phyloP scores from a whole-genome alignment of 2,113 vertebrate genomes.

The Scomber colias region DNA sequence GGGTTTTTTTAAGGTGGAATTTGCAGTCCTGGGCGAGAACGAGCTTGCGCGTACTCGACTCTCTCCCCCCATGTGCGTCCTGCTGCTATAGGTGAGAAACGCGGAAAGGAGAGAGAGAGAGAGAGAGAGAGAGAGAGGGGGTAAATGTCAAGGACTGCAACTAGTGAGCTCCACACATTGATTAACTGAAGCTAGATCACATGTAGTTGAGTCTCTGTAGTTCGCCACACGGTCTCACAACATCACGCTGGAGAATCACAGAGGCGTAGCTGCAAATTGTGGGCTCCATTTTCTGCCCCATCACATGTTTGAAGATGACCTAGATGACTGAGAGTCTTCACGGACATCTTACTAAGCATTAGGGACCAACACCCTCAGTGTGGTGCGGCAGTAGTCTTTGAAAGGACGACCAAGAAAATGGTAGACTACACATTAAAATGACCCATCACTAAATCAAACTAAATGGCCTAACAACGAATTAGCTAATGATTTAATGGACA shows the following conservation, averaged over 20 bases:
- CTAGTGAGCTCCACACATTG: too few species aligned
- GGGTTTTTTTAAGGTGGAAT: conserved; percentile 83
- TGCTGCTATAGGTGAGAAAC: background rate
- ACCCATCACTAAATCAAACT: background rate
- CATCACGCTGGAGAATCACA: background rate
- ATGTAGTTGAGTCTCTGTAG: background rate
- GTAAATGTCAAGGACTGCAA: background rate
- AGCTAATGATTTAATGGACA: background rate
- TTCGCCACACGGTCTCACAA: too few species aligned
- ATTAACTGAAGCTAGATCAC: background rate
- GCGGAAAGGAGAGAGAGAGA: background rate
- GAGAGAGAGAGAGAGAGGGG: background rate
- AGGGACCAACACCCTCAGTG: too few species aligned
- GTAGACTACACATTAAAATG: too few species aligned
- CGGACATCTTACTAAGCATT: too few species aligned
- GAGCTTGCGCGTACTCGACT: conserved; percentile 47
- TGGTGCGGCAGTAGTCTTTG: too few species aligned
- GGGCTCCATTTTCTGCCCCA: background rate
- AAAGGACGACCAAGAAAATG: too few species aligned
- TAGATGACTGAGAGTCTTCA: too few species aligned
- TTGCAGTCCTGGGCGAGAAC: conserved; percentile 46
- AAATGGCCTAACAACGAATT: background rate
- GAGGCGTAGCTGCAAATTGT: background rate
- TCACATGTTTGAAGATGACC: too few species aligned
- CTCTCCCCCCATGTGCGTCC: conserved; percentile 27